Evolutionary conservation across 2,113 vertebrate genomes (phyloP), one percentile per base, ranked within the genome.

Genomic region (Hydrolagus affinis): DNA sequence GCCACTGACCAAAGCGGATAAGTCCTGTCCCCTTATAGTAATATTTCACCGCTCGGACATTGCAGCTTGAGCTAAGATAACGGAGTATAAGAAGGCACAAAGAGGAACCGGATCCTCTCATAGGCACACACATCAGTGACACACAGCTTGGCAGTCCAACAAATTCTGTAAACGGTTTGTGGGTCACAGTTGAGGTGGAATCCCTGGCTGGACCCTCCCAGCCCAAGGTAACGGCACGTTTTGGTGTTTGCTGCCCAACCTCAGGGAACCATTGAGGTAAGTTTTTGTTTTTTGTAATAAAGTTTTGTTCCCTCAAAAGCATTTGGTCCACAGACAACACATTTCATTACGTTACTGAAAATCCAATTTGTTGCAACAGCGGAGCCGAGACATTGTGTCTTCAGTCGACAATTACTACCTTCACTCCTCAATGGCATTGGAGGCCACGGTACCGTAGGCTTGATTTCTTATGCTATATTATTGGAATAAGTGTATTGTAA

Each of bases 401-500:
- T 32, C 73, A 64, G 78, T 83, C 62, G 12, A 83, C 64, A 28
- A 83, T 83, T 21, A 32, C 66, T 28, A 25, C 78, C 59, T 83
- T 83, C 78, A 19, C 30, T 83, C 66, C 60, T 66, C 62, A 66
- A 62, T 66, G 78, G 60, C 28, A 15, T 66, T 80, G 59, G 64
- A 64, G 60, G 30, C 28, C 66, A 17, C 62, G 21, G 78, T 83
- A 83, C 78, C 78, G 78, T 64, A 83, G 78, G 66, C 21, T 83
- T 83, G 11, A 83, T 30, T n/a, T 83, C 78, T 83, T 66, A 83
- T 83, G 78, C 78, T 83, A 83, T 62, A 83, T 83, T 66, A 83
- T 80, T 83, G 78, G 78, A 83, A 83, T 83, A 83, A 83, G 30
- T 83, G 78, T 66, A 83, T 21, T 83, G 78, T 83, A 83, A 83